Percentiles rank a stretch among this genome's conserved stretches.
phyloP scores from a whole-genome alignment of 1,140 invertebrate species.

The Magallana angulata region DNA sequence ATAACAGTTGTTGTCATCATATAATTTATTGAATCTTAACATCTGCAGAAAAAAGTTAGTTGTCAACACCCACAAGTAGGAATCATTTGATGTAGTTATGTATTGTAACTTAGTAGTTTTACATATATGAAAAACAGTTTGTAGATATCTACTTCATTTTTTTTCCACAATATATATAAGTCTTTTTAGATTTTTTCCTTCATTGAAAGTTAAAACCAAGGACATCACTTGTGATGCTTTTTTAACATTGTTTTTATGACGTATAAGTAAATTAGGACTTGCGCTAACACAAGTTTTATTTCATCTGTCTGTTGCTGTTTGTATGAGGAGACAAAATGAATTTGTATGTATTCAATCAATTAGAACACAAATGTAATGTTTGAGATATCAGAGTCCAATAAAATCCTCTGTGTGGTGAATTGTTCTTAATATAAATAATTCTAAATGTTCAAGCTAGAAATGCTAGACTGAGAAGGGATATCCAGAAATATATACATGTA shows the following conservation, averaged over 20 bases:
- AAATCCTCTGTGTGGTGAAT: conserved; percentile 31
- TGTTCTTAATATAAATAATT: neutral
- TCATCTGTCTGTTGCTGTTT: conserved; percentile 28
- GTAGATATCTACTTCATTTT: no score
- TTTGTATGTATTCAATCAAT: conserved; percentile 18
- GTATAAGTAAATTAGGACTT: conserved; percentile 9
- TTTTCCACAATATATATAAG: neutral
- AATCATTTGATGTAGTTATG: conserved; percentile 25
- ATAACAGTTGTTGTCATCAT: conserved; percentile 20
- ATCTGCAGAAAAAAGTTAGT: neutral
- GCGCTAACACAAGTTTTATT: neutral
- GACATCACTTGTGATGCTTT: neutral
- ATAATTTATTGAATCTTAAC: conserved; percentile 14
- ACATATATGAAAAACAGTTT: neutral
- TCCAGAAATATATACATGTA: no score
- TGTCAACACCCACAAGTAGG: conserved; percentile 17
- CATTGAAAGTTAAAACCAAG: neutral
- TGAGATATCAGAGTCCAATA: conserved; percentile 37
- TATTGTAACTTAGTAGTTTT: conserved; percentile 11
- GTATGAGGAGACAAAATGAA: conserved; percentile 23
- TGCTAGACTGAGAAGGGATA: no score
- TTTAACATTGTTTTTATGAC: conserved; percentile 1
- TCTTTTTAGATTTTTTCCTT: neutral
- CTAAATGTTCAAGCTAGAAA: no score
- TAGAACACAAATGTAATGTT: conserved; percentile 38